phyloP scores from a whole-genome alignment of 2,113 vertebrate species.

The Passerina amoena region DNA sequence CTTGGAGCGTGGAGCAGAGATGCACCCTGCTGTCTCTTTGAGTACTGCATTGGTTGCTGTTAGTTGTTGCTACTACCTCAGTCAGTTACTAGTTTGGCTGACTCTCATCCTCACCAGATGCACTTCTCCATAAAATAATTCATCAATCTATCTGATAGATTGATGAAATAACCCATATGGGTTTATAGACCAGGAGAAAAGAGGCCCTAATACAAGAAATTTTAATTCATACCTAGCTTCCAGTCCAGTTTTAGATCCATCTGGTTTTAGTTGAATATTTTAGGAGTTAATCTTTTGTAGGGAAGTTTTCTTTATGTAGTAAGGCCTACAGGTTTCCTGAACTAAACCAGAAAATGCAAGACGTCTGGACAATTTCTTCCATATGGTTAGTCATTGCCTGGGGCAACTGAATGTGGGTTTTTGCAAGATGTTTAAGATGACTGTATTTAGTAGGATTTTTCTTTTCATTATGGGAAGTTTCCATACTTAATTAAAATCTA shows the following conservation, averaged over 20 bases:
- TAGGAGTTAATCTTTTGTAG: not conserved
- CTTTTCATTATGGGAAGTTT: slow-evolving; percentile 14
- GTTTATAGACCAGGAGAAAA: not conserved
- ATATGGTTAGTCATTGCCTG: not conserved
- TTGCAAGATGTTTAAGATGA: slow-evolving; percentile 11
- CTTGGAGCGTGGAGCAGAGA: slow-evolving; percentile 40
- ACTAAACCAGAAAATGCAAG: slow-evolving; percentile 30
- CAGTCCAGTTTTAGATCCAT: not conserved
- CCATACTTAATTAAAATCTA: slow-evolving; percentile 15
- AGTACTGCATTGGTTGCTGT: not conserved
- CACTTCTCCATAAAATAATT: not conserved
- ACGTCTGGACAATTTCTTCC: slow-evolving; percentile 20
- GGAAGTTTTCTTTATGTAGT: not conserved
- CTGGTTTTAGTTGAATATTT: slow-evolving; percentile 1
- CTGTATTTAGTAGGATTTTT: slow-evolving; percentile 12
- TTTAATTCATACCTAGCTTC: not conserved
- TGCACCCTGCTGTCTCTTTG: slow-evolving; percentile 51
- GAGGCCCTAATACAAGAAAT: not conserved
- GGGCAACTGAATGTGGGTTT: not conserved
- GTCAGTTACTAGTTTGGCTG: not conserved
- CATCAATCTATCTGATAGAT: not conserved
- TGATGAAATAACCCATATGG: not conserved
- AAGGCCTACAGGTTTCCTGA: slow-evolving; percentile 39
- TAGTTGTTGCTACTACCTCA: not conserved
- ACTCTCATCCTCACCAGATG: not conserved